These are phyloP conservation scores for Amphiprion ocellaris DNA, from an alignment of 2,113 vertebrate genomes.

Conservation along the genomic window DNA sequence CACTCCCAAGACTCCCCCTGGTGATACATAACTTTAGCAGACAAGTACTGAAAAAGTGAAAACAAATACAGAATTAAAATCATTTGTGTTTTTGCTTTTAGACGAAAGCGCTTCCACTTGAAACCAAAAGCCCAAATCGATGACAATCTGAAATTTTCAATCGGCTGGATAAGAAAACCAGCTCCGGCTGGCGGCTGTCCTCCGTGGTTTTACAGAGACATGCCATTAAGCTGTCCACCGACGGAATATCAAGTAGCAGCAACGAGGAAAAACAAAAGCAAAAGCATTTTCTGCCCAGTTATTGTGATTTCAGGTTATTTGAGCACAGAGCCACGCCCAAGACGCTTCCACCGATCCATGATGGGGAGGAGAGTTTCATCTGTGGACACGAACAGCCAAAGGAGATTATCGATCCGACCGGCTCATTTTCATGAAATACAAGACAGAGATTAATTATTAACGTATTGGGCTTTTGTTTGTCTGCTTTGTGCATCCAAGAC, in stretches of 20 bases:
- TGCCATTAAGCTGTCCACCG: conserved; percentile 12
- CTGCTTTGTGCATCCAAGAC: conserved; percentile 12
- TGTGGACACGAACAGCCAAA: conserved; percentile 18
- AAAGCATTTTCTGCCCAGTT: not conserved
- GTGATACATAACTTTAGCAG: not conserved
- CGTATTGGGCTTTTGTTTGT: conserved; percentile 45
- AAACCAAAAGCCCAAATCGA: not conserved
- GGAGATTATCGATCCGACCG: conserved; percentile 55
- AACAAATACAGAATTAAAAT: not conserved
- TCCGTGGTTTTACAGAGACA: conserved; percentile 27
- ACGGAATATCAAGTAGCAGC: not conserved
- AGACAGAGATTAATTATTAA: conserved; percentile 75
- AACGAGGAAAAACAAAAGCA: not conserved
- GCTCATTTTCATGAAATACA: conserved; percentile 66
- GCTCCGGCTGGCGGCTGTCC: conserved; percentile 6
- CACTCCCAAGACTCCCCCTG: not conserved
- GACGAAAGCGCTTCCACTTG: not conserved
- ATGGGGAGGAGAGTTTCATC: not conserved
- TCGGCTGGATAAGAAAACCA: conserved; percentile 20
- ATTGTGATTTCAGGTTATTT: conserved; percentile 34
- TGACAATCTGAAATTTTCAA: conserved; percentile 13
- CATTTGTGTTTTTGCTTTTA: not conserved
- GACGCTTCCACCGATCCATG: conserved; percentile 15
- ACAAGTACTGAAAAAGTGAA: not conserved
- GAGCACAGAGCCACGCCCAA: conserved; percentile 37